Evolutionary conservation across 2,113 vertebrate species (phyloP).

Genomic region (Pardalotus punctatus): DNA sequence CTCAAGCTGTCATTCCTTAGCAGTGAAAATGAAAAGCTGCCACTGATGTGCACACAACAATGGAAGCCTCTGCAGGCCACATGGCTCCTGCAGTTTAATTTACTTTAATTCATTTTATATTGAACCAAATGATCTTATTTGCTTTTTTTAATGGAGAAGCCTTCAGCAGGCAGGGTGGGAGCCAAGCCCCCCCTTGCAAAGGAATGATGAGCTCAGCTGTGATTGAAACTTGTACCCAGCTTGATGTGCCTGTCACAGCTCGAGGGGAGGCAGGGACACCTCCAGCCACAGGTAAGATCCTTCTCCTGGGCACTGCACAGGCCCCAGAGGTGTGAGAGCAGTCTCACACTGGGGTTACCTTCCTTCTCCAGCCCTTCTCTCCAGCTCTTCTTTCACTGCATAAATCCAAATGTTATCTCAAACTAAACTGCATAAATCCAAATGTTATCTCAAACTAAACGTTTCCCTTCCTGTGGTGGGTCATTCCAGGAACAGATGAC

Average conservation of each 20-base stretch:
- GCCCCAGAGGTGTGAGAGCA: neutral
- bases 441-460: neutral
- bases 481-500: neutral
- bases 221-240: neutral
- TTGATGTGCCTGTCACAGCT: neutral
- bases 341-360: neutral
- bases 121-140: slow-evolving; percentile 76
- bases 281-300: neutral
- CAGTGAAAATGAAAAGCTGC: slow-evolving; percentile 72
- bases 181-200: slow-evolving; percentile 56
- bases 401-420: neutral
- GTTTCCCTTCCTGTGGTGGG: neutral
- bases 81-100: slow-evolving; percentile 79
- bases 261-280: neutral
- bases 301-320: neutral
- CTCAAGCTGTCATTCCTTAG: slow-evolving; percentile 74
- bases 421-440: neutral
- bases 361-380: neutral
- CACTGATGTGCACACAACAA: slow-evolving; percentile 57
- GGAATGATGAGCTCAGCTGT: slow-evolving; percentile 73
- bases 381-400: neutral
- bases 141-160: slow-evolving; percentile 74
- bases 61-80: slow-evolving; percentile 66
- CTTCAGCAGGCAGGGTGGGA: slow-evolving; percentile 52
- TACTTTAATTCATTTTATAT: slow-evolving; percentile 79